Base-by-base conservation (phyloP, 2,888 invertebrate species). In the Brassicogethes aeneus region DNA sequence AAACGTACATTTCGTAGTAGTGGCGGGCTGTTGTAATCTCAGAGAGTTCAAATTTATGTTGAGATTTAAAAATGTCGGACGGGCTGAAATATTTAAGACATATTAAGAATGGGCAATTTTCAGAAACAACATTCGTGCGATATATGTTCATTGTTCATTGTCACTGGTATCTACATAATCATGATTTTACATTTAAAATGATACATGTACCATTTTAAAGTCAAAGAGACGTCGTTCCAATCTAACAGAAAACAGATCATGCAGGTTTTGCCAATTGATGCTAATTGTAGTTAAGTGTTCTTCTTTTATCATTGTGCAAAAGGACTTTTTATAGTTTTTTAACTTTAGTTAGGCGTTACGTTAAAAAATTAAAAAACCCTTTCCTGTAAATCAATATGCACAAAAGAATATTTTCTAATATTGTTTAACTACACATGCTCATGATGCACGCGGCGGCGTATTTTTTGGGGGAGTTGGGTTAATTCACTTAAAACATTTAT, bases 51-150 rank as follows among this genome's bases (percentile, higher is more conserved):
- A 81, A 79, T 88, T 91, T 79, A 90, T 78, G 78, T 86, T 91
- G 77, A 95, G 86, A 82, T 93, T 94, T 76, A 95, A 85, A 82
- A 93, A 95, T 71, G 93, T 95, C 69, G 95, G 95, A 66, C 95
- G 89, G 73, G 94, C 94, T 95, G 93, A 77, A 85, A 84, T 73
- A 70, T 56, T 51, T 61, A 56, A 56, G 55, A 52, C 23, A 23
- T 23, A 5, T 7, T 23, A 23, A 23, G 23, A 10, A 23, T 23
- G 23, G 23, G 5, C 10, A 5, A n/a, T 37, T 38, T 42, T 39
- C 31, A 17, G 17, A 35, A 41, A 30, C 31, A 7, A 10, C 23
- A 10, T 23, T 23, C 23, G 23, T 23, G 23, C 23, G 23, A 7
- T 23, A 10, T 23, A 23, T 23, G 23, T 23, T 23, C 23, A 23